Base-by-base conservation (phyloP, 2,888 invertebrate genomes). In the Cataglyphis altisquamis region DNA sequence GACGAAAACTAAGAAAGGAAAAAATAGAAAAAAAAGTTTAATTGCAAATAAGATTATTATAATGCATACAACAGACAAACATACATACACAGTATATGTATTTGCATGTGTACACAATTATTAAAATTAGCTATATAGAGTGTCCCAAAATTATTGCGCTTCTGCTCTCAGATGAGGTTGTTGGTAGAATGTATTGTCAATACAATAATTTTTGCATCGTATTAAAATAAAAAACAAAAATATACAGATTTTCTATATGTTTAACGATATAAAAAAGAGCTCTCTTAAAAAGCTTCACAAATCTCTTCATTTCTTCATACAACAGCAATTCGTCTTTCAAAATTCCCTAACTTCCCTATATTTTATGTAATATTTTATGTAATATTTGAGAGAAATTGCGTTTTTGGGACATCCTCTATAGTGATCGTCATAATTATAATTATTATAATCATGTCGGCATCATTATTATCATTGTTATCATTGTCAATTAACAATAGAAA, bases 1-100 rank as follows among this genome's bases (percentile, higher is more conserved):
- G 95, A 95, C 82, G 94, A 95, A 84, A 95, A 95, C 91, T 95
- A 93, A 93, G 21, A 68, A 78, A 67, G 25, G 6, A 41, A 32
- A 72, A 68, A 78, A 78, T 70, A 78, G 12, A 32, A 32, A 9
- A 78, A 70, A 45, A 78, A 36, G 21, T 60, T 78, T 60, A 60
- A 78, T 32, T 36, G 78, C 45, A 78, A 78, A 70, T 57, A 70
- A 78, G 45, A 55, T 70, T 55, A 78, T 77, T 67, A 77, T 39
- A 67, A 77, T 15, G 21, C 36, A 77, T 15, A 77, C 29, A 66
- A n/a, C 15, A 63, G 32, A 74, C 74, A 8, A 5, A 64, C 21
- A 64, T 3, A 64, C 64, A 64, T n/a, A 64, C 4, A 64, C n/a
- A 60, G 32, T 68, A 68, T 3, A 70, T 32, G 32, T 78, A 78